Conservation (phyloP, 2,113 vertebrate species). For the Otis tarda region DNA sequence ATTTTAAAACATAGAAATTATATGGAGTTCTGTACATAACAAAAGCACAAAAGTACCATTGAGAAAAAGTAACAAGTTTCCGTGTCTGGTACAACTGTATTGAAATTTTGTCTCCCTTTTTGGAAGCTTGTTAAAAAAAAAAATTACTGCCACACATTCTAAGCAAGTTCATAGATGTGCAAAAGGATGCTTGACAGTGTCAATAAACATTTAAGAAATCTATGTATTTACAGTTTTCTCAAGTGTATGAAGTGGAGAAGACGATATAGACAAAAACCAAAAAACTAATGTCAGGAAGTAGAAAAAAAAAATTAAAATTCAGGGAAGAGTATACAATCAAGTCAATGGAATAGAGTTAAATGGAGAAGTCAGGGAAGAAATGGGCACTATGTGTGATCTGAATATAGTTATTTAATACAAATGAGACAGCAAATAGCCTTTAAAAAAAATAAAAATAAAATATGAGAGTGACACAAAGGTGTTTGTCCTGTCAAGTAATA, state of each 20-base stretch:
- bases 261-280: no score
- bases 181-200: neutral
- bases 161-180: neutral
- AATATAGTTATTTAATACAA: neutral
- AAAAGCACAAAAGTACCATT: neutral
- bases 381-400: fast-evolving
- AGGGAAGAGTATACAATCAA: neutral
- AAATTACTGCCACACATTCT: neutral
- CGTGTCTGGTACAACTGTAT: neutral
- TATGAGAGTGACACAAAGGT: fast-evolving
- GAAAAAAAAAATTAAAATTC: neutral
- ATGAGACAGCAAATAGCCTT: neutral
- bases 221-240: neutral
- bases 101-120: neutral
- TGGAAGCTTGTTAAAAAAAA: neutral
- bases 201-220: neutral
- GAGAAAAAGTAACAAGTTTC: neutral
- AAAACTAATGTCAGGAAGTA: neutral
- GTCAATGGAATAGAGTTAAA: neutral
- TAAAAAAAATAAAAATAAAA: neutral
- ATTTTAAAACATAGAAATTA: neutral
- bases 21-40: neutral
- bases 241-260: neutral
- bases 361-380: neutral
- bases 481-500: neutral